phyloP scores from a whole-genome alignment of 2,888 invertebrate species.

The Aleiodes leptofemur region DNA sequence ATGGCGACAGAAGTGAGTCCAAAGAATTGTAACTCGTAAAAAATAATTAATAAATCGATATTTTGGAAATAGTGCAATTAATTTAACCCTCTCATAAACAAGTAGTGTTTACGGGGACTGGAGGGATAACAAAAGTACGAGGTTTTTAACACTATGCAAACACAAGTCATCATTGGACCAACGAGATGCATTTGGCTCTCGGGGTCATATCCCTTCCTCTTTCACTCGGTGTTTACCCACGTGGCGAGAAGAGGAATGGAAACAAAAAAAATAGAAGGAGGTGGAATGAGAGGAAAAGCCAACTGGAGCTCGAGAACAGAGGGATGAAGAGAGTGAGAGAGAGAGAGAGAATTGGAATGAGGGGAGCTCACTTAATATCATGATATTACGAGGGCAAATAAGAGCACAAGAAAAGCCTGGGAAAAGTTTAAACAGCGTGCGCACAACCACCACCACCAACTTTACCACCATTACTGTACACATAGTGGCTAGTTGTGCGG shows the following conservation, averaged over 20 bases:
- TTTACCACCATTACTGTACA: conserved; percentile 8
- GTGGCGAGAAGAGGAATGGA: conserved; percentile 53
- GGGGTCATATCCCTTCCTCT: conserved; percentile 12
- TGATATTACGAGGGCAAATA: conserved; percentile 62
- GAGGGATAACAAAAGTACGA: conserved; percentile 50
- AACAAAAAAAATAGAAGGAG: neutral
- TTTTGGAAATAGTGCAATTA: no score
- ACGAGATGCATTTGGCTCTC: conserved; percentile 38
- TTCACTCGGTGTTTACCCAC: conserved; percentile 60
- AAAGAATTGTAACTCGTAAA: no score
- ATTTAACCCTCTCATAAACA: no score
- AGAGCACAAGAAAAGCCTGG: conserved; percentile 54
- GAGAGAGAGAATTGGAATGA: neutral
- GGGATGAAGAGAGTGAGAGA: neutral
- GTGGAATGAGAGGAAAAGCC: neutral
- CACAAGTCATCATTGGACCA: conserved; percentile 58
- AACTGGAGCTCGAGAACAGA: neutral
- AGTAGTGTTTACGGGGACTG: conserved; percentile 51
- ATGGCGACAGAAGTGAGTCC: no score
- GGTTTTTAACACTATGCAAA: conserved; percentile 60
- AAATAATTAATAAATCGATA: no score
- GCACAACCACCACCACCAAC: conserved; percentile 16
- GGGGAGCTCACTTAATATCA: conserved; percentile 64
- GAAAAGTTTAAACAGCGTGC: conserved; percentile 60
- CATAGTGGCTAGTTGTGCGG: conserved; percentile 12